A percentile compares a stretch with the other conserved stretches of the same genome.
Evolutionary conservation across 1,140 invertebrate genomes (phyloP).

Genomic region (Neomicropteryx cornuta): DNA sequence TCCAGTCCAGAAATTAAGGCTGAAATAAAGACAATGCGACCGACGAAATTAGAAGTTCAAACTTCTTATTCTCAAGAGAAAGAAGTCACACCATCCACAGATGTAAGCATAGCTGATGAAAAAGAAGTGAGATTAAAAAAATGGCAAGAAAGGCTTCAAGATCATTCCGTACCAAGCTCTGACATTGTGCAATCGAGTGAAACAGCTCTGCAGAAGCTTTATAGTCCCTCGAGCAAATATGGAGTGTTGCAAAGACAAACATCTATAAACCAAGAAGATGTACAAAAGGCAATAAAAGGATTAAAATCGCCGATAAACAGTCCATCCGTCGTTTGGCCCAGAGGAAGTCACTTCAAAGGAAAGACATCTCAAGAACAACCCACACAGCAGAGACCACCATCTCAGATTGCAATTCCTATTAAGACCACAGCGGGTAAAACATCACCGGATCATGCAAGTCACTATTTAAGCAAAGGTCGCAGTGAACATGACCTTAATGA

Average conservation of each 20-base stretch:
- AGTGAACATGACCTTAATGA: conserved; percentile 65
- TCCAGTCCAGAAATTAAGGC: conserved; percentile 36
- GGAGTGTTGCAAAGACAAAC: conserved; percentile 42
- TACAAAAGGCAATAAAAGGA: conserved; percentile 47
- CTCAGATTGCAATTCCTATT: conserved; percentile 16
- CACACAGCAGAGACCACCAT: conserved; percentile 9
- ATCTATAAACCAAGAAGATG: conserved; percentile 51
- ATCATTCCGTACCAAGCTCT: too few species aligned
- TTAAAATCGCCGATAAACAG: conserved; percentile 45
- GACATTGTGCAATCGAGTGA: too few species aligned
- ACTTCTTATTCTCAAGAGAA: conserved; percentile 33
- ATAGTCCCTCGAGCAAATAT: too few species aligned
- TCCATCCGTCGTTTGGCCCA: conserved; percentile 41
- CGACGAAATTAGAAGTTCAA: conserved; percentile 34
- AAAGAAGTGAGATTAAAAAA: conserved; percentile 49
- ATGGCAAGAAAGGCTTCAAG: conserved; percentile 50
- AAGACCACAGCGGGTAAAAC: conserved; percentile 21
- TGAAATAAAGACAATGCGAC: conserved; percentile 40
- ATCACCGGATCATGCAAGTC: conserved; percentile 17
- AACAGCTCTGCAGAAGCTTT: too few species aligned
- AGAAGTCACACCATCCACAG: conserved; percentile 24
- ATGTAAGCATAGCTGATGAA: conserved; percentile 36
- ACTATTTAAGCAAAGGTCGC: conserved; percentile 28
- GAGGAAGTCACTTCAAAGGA: conserved; percentile 18
- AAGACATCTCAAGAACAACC: conserved; percentile 3